These are phyloP conservation scores for Austrolebias charrua DNA, from an alignment of 2,797 vertebrate species.

Conservation along the genomic window DNA sequence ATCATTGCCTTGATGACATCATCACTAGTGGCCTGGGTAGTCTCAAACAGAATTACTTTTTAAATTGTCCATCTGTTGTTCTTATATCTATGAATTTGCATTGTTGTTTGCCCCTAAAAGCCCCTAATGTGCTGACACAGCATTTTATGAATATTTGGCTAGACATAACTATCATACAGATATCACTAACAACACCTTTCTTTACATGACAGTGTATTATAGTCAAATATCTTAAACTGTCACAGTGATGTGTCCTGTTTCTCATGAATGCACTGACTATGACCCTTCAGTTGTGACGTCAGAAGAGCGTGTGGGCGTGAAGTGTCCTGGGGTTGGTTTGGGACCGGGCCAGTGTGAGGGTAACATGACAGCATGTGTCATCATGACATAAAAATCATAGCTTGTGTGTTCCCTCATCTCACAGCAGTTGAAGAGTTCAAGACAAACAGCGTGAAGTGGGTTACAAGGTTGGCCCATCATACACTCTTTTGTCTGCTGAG, in stretches of 20 bases:
- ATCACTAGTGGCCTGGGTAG: no score
- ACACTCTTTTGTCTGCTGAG: conserved; percentile 62
- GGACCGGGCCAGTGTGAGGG: conserved; percentile 32
- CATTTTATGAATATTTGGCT: no score
- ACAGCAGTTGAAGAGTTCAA: conserved; percentile 57
- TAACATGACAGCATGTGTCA: conserved; percentile 47
- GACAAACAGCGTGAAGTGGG: conserved; percentile 76
- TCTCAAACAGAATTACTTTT: no score
- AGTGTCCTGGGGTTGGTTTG: neutral
- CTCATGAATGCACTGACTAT: neutral
- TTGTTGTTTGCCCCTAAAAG: no score
- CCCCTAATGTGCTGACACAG: no score
- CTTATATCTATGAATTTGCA: no score
- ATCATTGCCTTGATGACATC: no score
- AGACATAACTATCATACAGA: no score
- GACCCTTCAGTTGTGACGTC: neutral
- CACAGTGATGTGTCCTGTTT: neutral
- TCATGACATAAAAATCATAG: conserved; percentile 59
- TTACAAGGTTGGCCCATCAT: conserved; percentile 66
- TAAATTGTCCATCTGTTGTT: no score
- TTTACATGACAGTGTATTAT: neutral
- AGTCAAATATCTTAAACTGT: neutral
- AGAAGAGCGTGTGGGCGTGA: neutral
- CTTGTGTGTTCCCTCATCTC: conserved; percentile 57
- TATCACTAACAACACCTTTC: neutral